These are phyloP conservation scores for Corapipo altera DNA, from an alignment of 2,113 vertebrate genomes.

Conservation along the genomic window DNA sequence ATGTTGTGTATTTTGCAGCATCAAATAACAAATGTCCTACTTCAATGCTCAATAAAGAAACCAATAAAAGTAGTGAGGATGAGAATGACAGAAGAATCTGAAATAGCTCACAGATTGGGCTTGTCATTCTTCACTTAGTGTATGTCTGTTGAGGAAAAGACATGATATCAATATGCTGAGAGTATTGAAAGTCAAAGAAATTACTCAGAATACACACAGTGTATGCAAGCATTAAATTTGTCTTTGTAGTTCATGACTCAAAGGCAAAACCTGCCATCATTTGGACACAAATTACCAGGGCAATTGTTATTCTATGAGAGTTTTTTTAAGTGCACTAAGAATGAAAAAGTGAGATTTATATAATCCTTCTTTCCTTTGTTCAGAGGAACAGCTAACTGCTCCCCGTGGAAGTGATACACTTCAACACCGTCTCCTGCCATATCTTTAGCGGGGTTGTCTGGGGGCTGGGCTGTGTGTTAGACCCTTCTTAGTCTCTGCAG, in stretches of 20 bases:
- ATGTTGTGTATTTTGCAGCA: neutral
- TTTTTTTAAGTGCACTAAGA: neutral
- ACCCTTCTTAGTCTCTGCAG: too few species aligned
- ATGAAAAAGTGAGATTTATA: neutral
- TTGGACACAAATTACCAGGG: slow-evolving; percentile 21
- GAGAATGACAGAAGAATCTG: neutral
- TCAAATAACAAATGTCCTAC: neutral
- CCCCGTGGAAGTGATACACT: neutral
- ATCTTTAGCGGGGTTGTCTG: neutral
- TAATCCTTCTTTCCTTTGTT: neutral
- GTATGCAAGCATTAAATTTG: slow-evolving; percentile 24
- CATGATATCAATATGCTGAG: neutral
- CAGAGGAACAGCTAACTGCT: neutral
- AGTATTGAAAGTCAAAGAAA: slow-evolving; percentile 44
- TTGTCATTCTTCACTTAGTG: slow-evolving; percentile 40
- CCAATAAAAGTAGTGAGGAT: neutral
- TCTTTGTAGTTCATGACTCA: slow-evolving; percentile 30
- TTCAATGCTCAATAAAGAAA: slow-evolving; percentile 33
- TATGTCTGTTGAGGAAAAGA: neutral
- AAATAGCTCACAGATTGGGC: neutral
- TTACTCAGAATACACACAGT: neutral
- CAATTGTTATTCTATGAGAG: neutral
- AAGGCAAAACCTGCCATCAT: slow-evolving; percentile 6
- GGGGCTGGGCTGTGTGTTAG: neutral
- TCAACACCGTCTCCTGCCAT: neutral